Evolutionary conservation across 2,797 vertebrate species (phyloP), one percentile per base, ranked within the genome.

Genomic region (Mormyrus proboscirostris): DNA sequence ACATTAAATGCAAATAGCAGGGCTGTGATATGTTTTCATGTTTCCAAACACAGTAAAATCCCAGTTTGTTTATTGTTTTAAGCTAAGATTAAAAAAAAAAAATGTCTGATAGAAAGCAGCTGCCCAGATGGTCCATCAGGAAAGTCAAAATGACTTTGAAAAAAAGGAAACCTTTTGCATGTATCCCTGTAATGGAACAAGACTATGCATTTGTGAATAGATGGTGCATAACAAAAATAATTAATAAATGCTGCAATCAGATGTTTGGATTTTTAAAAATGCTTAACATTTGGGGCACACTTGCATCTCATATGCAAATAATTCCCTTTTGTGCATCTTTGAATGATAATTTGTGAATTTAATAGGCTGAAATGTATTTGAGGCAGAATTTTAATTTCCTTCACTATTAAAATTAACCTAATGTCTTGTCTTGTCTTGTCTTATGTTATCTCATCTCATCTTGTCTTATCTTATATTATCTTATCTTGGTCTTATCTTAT

Each of bases 301-400:
- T 51, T 51, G 82, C 22, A 47, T 85, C 49, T 50, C 83, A 93
- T 93, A 95, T 93, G 92, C 90, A 93, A 89, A 92, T 92, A 90
- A 92, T 91, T 91, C 89, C 91, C 41, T 47, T 82, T 82, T 79
- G 41, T 79, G 33, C 38, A 79, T 47, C 12, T 47, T 44, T 82
- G 91, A 89, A 91, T 93, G 93, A 94, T 95, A 85, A 85, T 85
- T 51, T 51, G 76, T 82, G 19, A 82, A 85, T 65, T 47, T 49
- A 89, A 62, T 84, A 89, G 76, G 41, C 53, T 89, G 55, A 47
- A 84, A 89, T 88, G 22, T 55, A 50, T 51, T 57, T 53, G 69
- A 88, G 50, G 73, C 49, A 88, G 50, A 55, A 79, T 88, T 76
- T 79, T 49, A 76, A 69, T 89, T 33, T 84, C 38, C 41, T 19